Percentiles rank a stretch among this genome's conserved stretches.
These are phyloP conservation scores for Sminthopsis crassicaudata DNA, from an alignment of 2,113 vertebrate species.

Conservation along the genomic window DNA sequence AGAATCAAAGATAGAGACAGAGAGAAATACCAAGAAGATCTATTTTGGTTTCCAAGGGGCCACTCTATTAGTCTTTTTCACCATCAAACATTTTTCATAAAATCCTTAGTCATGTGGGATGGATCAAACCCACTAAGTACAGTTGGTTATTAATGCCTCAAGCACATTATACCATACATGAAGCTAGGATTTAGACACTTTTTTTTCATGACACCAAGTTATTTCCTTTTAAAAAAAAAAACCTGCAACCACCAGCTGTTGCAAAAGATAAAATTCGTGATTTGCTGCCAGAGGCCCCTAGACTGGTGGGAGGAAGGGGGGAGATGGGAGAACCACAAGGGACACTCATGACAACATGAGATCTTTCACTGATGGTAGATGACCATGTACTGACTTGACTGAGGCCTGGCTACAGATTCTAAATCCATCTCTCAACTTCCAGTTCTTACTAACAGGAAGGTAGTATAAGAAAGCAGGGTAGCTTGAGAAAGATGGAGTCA, in stretches of 20 bases:
- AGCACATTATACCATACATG: not conserved
- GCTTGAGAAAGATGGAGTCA: not conserved
- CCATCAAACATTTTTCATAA: not conserved
- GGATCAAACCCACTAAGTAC: not conserved
- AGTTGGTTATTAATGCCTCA: not conserved
- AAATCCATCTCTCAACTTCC: constrained; percentile 1
- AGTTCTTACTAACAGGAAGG: not conserved
- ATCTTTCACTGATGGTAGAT: not conserved
- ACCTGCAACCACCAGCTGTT: not conserved
- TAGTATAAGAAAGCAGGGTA: not conserved
- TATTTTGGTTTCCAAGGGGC: not conserved
- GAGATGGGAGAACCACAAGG: not conserved
- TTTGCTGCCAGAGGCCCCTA: not conserved
- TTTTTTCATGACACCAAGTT: not conserved
- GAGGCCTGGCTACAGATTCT: not conserved
- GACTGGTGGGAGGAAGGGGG: not conserved
- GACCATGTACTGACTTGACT: not conserved
- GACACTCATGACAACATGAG: not conserved
- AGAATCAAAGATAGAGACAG: too few relatives aligned
- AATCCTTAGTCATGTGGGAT: not conserved
- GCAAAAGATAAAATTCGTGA: not conserved
- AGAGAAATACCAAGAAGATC: not conserved
- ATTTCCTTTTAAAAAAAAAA: not conserved
- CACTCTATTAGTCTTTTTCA: not conserved
- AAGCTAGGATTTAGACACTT: not conserved